Evolutionary conservation across 1,140 invertebrate genomes (phyloP), one percentile per base, ranked within the genome.

Genomic region (Lucilia cuprina): DNA sequence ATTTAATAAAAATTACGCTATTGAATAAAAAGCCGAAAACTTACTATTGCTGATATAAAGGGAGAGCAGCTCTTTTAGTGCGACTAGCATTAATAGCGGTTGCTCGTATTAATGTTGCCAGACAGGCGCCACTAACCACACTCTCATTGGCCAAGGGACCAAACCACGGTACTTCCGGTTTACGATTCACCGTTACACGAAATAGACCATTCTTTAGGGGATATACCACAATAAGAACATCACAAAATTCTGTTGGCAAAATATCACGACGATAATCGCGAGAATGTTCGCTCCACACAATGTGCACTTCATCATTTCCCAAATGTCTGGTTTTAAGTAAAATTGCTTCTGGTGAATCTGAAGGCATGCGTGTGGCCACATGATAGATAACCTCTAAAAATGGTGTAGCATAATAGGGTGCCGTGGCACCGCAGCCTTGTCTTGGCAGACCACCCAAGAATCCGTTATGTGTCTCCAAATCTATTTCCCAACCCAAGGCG

Each of bases 231-330:
- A 99, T 99, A 9, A 99, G 93, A 78, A 99, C 97, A 93, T 99
- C 99, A 91, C 98, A 99, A 93, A 99, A 99, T 93, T 99, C 98
- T 17, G 99, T 99, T 30, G 99, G 98, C 91, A 99, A 96, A 85
- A 99, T 99, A 87, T 98, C 98, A 60, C 98, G 93, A 84, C 98
- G 94, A 93, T 99, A 99, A 89, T 99, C 97, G 82, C 98, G 93
- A 90, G 93, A 94, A 91, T 99, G 98, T 91, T 99, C 99, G 25
- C 98, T 99, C 99, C 99, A 99, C 17, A 99, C 98, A 85, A 99
- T 98, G 89, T 99, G 98, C 50, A 99, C 97, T 92, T 99, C 99
- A 92, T 99, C 99, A 92, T 99, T 99, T 70, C 98, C 98, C 82
- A 99, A 92, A 93, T 99, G 98, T 13, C 97, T 94, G 25, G 97